A percentile compares a stretch with the other conserved stretches of the same genome.
Evolutionary conservation across 2,797 vertebrate genomes (phyloP).

Genomic region (Otus scops): DNA sequence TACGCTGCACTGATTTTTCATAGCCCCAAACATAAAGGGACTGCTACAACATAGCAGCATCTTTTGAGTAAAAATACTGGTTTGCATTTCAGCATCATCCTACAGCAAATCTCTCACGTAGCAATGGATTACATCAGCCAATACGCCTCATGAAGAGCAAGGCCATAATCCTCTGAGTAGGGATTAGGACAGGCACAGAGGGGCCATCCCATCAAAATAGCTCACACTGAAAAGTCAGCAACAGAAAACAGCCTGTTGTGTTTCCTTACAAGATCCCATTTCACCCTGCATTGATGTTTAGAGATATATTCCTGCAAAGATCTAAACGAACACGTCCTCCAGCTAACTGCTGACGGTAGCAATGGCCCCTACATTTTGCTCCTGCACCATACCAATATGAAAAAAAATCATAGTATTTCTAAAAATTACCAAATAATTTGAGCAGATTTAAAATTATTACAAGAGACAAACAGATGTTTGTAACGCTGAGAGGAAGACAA

Average conservation of each 20-base stretch:
- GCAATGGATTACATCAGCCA: background rate
- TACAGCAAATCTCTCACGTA: background rate
- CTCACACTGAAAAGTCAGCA: background rate
- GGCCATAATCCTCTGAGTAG: background rate
- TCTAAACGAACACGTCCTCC: background rate
- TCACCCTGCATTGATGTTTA: background rate
- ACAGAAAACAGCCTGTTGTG: background rate
- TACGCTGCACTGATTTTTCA: background rate
- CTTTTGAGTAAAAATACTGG: background rate
- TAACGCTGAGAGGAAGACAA: background rate
- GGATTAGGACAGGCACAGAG: background rate
- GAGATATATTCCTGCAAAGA: background rate
- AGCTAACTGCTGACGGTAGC: background rate
- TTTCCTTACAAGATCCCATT: background rate
- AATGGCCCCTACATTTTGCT: background rate
- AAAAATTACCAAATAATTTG: background rate
- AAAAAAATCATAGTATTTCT: background rate
- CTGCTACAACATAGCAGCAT: background rate
- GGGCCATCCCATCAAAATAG: background rate
- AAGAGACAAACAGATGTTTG: background rate
- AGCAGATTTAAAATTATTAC: background rate
- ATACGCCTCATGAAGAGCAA: fast-evolving
- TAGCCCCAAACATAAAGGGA: fast-evolving
- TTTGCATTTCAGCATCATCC: background rate
- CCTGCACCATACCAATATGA: fast-evolving